Evolutionary conservation across 2,797 vertebrate genomes (phyloP).

Genomic region (Poeciliopsis infans): DNA sequence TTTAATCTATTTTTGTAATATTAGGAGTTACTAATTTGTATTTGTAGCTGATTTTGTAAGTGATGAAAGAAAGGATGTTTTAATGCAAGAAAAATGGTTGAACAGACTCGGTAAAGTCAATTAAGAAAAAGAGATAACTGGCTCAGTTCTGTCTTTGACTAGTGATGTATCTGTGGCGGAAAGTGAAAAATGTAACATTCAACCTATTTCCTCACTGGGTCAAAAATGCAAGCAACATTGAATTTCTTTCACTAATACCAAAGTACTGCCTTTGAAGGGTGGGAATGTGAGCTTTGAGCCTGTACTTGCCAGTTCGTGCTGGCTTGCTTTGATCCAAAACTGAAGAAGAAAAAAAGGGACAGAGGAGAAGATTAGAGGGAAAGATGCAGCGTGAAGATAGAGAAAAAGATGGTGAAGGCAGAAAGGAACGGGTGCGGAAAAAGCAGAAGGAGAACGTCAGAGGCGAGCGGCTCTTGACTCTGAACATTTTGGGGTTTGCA

Average conservation of each 20-base stretch:
- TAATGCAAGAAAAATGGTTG: background rate
- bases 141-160: background rate
- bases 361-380: constrained; percentile 48
- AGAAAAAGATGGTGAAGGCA: constrained; percentile 10
- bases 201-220: constrained; percentile 25
- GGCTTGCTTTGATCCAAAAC: constrained; percentile 68
- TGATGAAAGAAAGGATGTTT: background rate
- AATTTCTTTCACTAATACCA: constrained; percentile 45
- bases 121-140: background rate
- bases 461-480: constrained; percentile 20
- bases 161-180: background rate
- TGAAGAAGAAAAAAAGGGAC: constrained; percentile 24
- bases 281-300: constrained; percentile 63
- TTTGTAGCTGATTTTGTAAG: background rate
- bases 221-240: constrained; percentile 30
- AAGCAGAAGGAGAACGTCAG: constrained; percentile 1
- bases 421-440: constrained; percentile 8
- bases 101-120: background rate
- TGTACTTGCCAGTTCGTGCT: constrained; percentile 44
- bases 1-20: background rate
- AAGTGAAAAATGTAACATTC: constrained; percentile 15
- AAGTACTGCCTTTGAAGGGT: constrained; percentile 53
- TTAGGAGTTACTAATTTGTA: background rate
- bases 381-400: constrained; percentile 4
- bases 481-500: constrained; percentile 37